Base-by-base conservation (phyloP, 2,888 invertebrate genomes). In the Synanthedon myopaeformis region DNA sequence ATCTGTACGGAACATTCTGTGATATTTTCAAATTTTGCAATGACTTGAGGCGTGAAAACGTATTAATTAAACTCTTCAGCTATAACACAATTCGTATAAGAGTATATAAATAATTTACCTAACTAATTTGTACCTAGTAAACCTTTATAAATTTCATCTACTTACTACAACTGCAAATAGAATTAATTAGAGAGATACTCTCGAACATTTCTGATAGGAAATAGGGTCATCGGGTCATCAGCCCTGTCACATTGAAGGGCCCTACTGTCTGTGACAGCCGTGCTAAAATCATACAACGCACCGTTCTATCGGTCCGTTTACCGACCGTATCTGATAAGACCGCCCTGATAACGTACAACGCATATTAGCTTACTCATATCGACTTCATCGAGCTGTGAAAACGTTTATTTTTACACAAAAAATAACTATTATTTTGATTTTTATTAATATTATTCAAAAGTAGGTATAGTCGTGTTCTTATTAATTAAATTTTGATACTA, bases 271-370 rank as follows among this genome's bases (percentile, higher is more conserved):
- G 13, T 55, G 60, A 70, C 67, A 68, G 63, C 64, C 62, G 66
- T 67, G 71, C 73, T 72, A 69, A 73, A 72, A 67, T 65, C 64
- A 66, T n/a, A 45, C 45, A 45, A 45, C 45, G 14, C 5, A 45
- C 45, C 45, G 45, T 45, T 13, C 14, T 13, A 45, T n/a, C 23
- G 19, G 49, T 19, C 49, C 49, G 19, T 12, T 35, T 23, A 23
- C 49, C 49, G 13, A 49, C 49, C 70, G 58, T 83, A 86, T 82
- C 84, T 80, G 86, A 86, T 85, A 86, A 85, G 71, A 65, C 58
- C 59, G 58, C 56, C 59, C 63, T 72, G 85, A 85, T 85, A 85
- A 80, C 71, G 62, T 49, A 63, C 74, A 72, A 76, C 74, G 72
- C 68, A 45, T 13, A 66, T 23, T 69, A 70, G 69, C 63, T 82